Percentiles rank a stretch among this genome's conserved stretches.
Evolutionary conservation across 2,113 vertebrate species (phyloP).

Genomic region (Zosterops pallidus): DNA sequence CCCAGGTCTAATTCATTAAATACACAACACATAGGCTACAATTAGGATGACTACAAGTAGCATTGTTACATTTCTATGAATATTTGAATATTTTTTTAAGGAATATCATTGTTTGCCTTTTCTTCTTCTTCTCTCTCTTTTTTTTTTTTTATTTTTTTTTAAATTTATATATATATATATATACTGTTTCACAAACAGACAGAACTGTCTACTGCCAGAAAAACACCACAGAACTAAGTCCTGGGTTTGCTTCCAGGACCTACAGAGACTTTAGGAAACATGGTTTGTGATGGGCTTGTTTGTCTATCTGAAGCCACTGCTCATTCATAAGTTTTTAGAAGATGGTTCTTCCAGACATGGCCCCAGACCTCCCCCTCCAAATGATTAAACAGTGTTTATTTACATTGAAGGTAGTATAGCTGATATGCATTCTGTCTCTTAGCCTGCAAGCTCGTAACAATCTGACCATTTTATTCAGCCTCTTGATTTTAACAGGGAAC

Average conservation of each 20-base stretch:
- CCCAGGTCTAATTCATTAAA: not conserved
- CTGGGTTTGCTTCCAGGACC: not conserved
- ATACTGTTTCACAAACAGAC: not conserved
- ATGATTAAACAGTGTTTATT: not conserved
- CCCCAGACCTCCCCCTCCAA: not conserved
- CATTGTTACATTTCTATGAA: not conserved
- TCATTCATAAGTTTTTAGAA: not conserved
- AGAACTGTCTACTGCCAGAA: not conserved
- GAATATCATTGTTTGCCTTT: not conserved
- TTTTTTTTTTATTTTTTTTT: not conserved
- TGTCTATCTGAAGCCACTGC: not conserved
- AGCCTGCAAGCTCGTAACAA: not conserved
- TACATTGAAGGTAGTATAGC: not conserved
- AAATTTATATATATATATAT: not conserved
- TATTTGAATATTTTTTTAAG: not conserved
- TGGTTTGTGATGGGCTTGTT: not conserved
- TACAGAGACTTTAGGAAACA: not conserved
- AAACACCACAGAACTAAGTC: not conserved
- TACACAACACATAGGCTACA: not conserved
- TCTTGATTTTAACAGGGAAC: conserved; percentile 7
- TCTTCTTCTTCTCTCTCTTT: too few species aligned
- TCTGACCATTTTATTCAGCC: conserved; percentile 16
- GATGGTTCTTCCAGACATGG: not conserved
- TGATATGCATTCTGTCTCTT: not conserved
- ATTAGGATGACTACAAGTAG: not conserved